phyloP scores from a whole-genome alignment of 1,140 invertebrate genomes.

The Drosophila ananassae region DNA sequence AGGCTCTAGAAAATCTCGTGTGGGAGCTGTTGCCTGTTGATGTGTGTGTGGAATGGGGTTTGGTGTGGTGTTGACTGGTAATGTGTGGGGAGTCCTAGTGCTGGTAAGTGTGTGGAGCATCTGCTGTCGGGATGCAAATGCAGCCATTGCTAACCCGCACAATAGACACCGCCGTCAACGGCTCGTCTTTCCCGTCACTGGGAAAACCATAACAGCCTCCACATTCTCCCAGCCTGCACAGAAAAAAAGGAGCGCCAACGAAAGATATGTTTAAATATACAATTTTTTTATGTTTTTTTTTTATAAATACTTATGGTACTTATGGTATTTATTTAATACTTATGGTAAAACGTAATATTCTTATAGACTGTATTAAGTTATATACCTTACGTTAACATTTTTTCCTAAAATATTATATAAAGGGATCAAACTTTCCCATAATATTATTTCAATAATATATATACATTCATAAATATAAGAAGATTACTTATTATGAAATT shows the following conservation, averaged over 20 bases:
- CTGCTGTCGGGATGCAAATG: conserved; percentile 80
- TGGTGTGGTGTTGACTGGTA: not conserved
- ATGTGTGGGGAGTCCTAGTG: not conserved
- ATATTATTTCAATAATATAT: no score
- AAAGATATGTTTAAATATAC: not conserved
- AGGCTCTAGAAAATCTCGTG: conserved; percentile 25
- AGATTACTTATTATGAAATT: no score
- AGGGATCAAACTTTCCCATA: no score
- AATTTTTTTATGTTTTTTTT: not conserved
- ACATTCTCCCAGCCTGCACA: conserved; percentile 9
- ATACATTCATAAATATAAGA: no score
- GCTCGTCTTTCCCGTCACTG: conserved; percentile 17
- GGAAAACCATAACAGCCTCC: conserved; percentile 13
- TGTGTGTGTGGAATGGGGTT: conserved; percentile 8
- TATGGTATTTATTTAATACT: not conserved
- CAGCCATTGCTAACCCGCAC: conserved; percentile 61
- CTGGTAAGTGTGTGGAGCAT: conserved; percentile 50
- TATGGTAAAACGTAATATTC: no score
- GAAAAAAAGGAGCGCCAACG: not conserved
- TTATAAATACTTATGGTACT: no score
- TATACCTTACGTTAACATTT: no score
- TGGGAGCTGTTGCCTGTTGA: not conserved
- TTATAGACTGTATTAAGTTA: no score
- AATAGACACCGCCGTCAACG: conserved; percentile 62
- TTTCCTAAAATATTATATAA: no score